Evolutionary conservation across 2,113 vertebrate genomes (phyloP), one percentile per base, ranked within the genome.

Genomic region (Tauraco erythrolophus): DNA sequence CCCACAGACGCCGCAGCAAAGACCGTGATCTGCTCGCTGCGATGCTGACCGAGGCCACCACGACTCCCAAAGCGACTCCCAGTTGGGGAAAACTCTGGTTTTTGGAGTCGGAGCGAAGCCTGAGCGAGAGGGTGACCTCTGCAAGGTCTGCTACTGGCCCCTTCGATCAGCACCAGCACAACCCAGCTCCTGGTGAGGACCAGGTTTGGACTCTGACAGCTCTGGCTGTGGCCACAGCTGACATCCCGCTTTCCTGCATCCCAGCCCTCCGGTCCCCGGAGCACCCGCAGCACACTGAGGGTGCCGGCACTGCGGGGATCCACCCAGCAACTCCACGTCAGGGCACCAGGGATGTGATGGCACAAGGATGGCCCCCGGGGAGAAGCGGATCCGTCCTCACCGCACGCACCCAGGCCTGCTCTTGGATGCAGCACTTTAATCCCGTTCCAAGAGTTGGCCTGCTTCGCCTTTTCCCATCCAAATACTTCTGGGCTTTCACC

Each of bases 1-100:
- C 61, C 61, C 3, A 6, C 31, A 25, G 53, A 43, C 9, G 41
- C 41, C 41, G 41, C 11, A 14, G 41, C 41, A 11, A 43, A 43
- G 41, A 21, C 53, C 15, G 3, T 5, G 21, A 58, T 39, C 64
- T 2, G 3, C 41, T 14, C 1, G 2, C 9, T 6, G 58, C 0
- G 6, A 24, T 3, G 45, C 70, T 11, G 46, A 56, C 30, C 0
- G 4, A 27, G 46, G 31, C 39, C 69, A 61, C 10, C 69, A 61
- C 10, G 9, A 14, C 9, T 31, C 83, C 75, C 79, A 53, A 19
- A 56, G 22, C 0, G 11, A 43, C n/a, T 54, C 62, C 0, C 0
- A 41, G 48, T 0, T 31, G 37, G 53, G 66, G 23, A 79, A 46
- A n/a, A 41, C 11, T 48, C 19, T 58, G 21, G 9, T 14, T 58